These are phyloP conservation scores for Callinectes sapidus DNA, from an alignment of 2,888 invertebrate species.

Conservation along the genomic window DNA sequence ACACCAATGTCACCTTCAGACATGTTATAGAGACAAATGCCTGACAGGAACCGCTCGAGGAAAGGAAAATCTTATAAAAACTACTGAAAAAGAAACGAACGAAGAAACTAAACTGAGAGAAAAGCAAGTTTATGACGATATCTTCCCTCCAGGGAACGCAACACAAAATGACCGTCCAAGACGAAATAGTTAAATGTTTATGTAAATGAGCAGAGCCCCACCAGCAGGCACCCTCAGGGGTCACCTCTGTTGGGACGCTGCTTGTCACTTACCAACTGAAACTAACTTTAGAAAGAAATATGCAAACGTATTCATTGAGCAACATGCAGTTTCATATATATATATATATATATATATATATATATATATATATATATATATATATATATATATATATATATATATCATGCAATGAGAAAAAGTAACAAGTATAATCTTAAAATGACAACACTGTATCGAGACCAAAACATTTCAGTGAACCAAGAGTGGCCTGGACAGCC, in stretches of 20 bases:
- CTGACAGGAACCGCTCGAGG: not conserved
- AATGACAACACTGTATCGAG: not conserved
- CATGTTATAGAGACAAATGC: not conserved
- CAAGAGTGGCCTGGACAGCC: not conserved
- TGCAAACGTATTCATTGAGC: conserved; percentile 28
- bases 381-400: conserved; percentile 45
- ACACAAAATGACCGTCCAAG: not conserved
- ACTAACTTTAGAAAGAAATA: conserved; percentile 6
- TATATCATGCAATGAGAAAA: conserved; percentile 7
- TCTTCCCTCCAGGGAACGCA: not conserved
- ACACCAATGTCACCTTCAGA: not conserved
- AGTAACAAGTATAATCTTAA: not conserved
- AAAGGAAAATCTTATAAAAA: not conserved
- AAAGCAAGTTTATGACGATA: not conserved
- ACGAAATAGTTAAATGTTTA: not conserved
- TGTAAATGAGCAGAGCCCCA: not conserved
- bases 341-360: conserved; percentile 47
- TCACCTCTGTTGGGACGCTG: not conserved
- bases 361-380: conserved; percentile 28
- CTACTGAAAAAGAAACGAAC: not conserved
- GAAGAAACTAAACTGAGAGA: not conserved
- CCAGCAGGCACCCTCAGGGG: conserved; percentile 6
- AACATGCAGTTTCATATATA: conserved; percentile 37
- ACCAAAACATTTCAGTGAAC: not conserved
- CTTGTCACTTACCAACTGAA: not conserved